Conservation (phyloP, 1,140 invertebrate genomes). For the Tetranychus urticae region DNA sequence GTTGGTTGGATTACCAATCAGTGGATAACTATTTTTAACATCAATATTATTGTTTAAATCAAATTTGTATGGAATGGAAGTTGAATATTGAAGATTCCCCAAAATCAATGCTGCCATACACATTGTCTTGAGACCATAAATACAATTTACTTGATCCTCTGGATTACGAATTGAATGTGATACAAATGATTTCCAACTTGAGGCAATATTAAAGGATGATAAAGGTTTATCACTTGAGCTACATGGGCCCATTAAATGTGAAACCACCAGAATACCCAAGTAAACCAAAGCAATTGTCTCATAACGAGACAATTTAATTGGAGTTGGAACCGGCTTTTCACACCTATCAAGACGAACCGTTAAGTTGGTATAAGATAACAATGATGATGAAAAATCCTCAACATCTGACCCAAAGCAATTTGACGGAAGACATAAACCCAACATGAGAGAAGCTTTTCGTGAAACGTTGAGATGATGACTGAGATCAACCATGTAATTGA, state of each 20-base stretch:
- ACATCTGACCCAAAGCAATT: not conserved
- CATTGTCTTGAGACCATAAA: not conserved
- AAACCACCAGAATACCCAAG: not conserved
- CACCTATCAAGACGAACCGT: not conserved
- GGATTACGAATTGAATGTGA: not conserved
- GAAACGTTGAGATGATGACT: not conserved
- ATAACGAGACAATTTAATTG: not conserved
- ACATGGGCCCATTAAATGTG: not conserved
- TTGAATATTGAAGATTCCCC: not conserved
- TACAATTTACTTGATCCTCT: not conserved
- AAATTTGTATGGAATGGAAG: not conserved
- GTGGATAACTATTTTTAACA: not conserved
- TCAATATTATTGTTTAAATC: not conserved
- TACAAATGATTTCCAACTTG: not conserved
- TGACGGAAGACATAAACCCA: not conserved
- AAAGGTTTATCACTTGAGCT: not conserved
- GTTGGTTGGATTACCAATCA: not conserved
- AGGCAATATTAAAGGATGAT: not conserved
- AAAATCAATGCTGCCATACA: not conserved
- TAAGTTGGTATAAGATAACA: not conserved
- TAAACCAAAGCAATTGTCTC: not conserved
- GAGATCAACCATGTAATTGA: not conserved
- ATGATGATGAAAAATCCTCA: not conserved
- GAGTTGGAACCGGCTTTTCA: not conserved
- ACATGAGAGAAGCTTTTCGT: not conserved